phyloP scores from a whole-genome alignment of 2,797 vertebrate species.

The Lycodopsis pacificus region DNA sequence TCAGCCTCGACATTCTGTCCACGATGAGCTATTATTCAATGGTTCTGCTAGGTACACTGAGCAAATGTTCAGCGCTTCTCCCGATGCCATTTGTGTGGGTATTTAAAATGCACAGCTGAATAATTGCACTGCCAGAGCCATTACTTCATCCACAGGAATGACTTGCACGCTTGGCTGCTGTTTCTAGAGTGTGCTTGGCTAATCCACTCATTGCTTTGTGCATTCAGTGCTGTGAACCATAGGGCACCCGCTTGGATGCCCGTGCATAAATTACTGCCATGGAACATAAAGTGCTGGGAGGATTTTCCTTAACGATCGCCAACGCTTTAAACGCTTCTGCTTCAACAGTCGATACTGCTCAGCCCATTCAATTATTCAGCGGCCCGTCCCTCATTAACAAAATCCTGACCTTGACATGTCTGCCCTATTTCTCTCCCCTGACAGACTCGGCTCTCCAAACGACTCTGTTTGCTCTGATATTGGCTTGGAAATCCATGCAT shows the following conservation, averaged over 20 bases:
- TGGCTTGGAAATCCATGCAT: slow-evolving; percentile 92
- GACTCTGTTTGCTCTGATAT: slow-evolving; percentile 85
- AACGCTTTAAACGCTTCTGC: slow-evolving; percentile 87
- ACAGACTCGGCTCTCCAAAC: slow-evolving; percentile 83
- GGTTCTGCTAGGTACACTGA: slow-evolving; percentile 50
- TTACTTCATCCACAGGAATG: slow-evolving; percentile 81
- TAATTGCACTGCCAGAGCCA: slow-evolving; percentile 77
- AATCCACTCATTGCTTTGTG: slow-evolving; percentile 86
- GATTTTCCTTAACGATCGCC: slow-evolving; percentile 87
- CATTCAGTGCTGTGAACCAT: slow-evolving; percentile 83
- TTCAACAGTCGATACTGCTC: slow-evolving; percentile 85
- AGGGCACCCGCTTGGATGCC: slow-evolving; percentile 82
- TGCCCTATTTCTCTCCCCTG: slow-evolving; percentile 84
- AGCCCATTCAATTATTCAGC: slow-evolving; percentile 87
- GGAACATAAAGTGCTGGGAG: slow-evolving; percentile 86
- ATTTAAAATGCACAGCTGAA: slow-evolving; percentile 81
- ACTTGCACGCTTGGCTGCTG: slow-evolving; percentile 84
- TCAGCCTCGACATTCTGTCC: slow-evolving; percentile 57
- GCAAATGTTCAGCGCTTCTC: slow-evolving; percentile 58
- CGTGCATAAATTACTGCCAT: slow-evolving; percentile 87
- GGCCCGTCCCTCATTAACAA: slow-evolving; percentile 88
- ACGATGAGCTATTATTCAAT: slow-evolving; percentile 50
- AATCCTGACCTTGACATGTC: slow-evolving; percentile 92
- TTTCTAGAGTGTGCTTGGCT: slow-evolving; percentile 82
- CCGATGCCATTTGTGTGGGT: slow-evolving; percentile 58